Percentiles rank a stretch among this genome's conserved stretches.
phyloP scores from a whole-genome alignment of 2,113 vertebrate species.

The Pseudopipra pipra region DNA sequence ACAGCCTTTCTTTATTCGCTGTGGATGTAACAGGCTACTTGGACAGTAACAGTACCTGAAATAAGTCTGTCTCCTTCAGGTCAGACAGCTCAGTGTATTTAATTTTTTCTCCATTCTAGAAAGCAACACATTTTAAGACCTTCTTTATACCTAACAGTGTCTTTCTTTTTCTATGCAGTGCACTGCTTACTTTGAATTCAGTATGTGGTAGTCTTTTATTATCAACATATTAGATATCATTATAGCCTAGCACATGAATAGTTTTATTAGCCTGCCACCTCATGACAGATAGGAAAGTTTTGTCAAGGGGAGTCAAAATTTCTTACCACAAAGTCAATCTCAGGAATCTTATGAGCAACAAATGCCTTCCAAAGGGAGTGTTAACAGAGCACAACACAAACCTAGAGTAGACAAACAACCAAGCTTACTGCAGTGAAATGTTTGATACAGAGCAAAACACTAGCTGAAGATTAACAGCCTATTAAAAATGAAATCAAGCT shows the following conservation, averaged over 20 bases:
- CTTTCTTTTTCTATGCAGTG: neutral
- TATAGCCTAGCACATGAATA: slow-evolving; percentile 53
- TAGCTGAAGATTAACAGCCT: slow-evolving; percentile 54
- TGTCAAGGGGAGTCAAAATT: slow-evolving; percentile 62
- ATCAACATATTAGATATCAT: slow-evolving; percentile 42
- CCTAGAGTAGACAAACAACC: slow-evolving; percentile 23
- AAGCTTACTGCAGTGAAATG: slow-evolving; percentile 43
- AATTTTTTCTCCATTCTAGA: neutral
- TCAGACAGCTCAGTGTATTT: slow-evolving; percentile 5
- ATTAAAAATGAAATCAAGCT: slow-evolving; percentile 69
- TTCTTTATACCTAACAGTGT: neutral
- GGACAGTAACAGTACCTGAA: neutral
- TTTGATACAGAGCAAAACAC: slow-evolving; percentile 57
- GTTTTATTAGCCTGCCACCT: slow-evolving; percentile 67
- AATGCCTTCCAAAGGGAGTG: slow-evolving; percentile 48
- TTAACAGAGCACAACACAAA: slow-evolving; percentile 59
- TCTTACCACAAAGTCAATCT: slow-evolving; percentile 50
- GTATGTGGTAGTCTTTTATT: slow-evolving; percentile 44
- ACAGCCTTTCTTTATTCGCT: neutral
- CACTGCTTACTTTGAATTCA: neutral
- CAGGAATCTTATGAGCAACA: slow-evolving; percentile 20
- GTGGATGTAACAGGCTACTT: neutral
- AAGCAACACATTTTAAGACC: neutral
- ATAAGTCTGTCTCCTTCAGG: neutral
- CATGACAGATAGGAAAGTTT: slow-evolving; percentile 61